Conservation (phyloP, 2,888 invertebrate genomes). For the Masnerella sp. region DNA sequence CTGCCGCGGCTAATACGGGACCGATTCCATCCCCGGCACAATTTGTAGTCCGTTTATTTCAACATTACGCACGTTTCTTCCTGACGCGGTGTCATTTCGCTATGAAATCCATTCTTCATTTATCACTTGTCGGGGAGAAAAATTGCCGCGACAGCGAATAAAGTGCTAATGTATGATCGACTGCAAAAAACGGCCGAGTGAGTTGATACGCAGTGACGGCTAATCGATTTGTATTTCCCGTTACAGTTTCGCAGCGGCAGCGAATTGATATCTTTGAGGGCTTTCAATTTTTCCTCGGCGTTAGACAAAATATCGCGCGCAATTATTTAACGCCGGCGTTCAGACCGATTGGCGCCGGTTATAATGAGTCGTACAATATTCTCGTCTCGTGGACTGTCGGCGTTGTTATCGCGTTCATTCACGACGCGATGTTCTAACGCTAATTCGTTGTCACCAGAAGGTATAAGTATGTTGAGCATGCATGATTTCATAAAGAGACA, state of each 20-base stretch:
- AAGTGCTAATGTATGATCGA: conserved; percentile 58
- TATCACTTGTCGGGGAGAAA: conserved; percentile 52
- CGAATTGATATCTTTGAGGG: conserved; percentile 50
- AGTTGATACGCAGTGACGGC: conserved; percentile 56
- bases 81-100: conserved; percentile 43
- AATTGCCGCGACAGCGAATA: conserved; percentile 53
- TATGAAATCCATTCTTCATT: conserved; percentile 52
- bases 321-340: conserved; percentile 27
- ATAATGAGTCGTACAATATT: conserved; percentile 41
- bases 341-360: conserved; percentile 23
- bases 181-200: conserved; percentile 53
- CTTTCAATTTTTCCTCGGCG: conserved; percentile 26
- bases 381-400: conserved; percentile 20
- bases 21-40: conserved; percentile 12
- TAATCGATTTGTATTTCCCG: conserved; percentile 55
- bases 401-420: conserved; percentile 9
- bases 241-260: conserved; percentile 41
- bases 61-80: conserved; percentile 31
- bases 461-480: conserved; percentile 21
- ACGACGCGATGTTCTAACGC: conserved; percentile 8
- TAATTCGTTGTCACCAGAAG: conserved; percentile 20
- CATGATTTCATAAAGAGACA: conserved; percentile 23
- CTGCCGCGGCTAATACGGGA: not conserved
- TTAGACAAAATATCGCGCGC: conserved; percentile 14
- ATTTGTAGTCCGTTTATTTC: conserved; percentile 40